Conservation (phyloP, 2,113 vertebrate genomes). For the Peromyscus leucopus region DNA sequence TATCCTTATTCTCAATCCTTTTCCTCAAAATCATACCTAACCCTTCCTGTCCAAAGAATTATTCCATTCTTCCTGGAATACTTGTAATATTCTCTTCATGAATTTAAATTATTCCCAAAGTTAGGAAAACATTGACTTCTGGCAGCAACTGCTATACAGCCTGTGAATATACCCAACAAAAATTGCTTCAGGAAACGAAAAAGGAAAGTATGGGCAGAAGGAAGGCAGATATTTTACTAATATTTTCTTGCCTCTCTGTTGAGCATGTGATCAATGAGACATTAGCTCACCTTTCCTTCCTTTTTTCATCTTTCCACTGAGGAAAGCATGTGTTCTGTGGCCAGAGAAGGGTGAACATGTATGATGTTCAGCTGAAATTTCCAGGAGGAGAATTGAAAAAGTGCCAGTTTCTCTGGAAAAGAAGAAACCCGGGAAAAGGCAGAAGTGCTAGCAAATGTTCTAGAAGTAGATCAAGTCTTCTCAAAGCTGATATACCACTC, state of each 20-base stretch:
- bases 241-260: not conserved
- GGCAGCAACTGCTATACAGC: not conserved
- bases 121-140: not conserved
- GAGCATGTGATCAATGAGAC: not conserved
- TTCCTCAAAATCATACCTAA: not conserved
- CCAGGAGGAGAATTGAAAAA: not conserved
- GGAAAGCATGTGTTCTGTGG: not conserved
- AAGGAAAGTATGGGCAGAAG: not conserved
- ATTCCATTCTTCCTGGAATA: not conserved
- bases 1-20: not conserved
- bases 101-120: not conserved
- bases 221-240: conserved; percentile 43
- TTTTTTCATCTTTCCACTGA: not conserved
- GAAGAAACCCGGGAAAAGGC: not conserved
- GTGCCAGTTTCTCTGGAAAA: not conserved
- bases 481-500: not conserved
- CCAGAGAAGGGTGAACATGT: not conserved
- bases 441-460: not conserved
- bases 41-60: not conserved
- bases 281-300: not conserved
- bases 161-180: not conserved
- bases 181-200: not conserved
- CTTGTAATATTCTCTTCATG: not conserved
- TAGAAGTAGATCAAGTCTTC: not conserved
- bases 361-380: not conserved